Conservation (phyloP, 2,797 vertebrate genomes). For the Falco peregrinus region DNA sequence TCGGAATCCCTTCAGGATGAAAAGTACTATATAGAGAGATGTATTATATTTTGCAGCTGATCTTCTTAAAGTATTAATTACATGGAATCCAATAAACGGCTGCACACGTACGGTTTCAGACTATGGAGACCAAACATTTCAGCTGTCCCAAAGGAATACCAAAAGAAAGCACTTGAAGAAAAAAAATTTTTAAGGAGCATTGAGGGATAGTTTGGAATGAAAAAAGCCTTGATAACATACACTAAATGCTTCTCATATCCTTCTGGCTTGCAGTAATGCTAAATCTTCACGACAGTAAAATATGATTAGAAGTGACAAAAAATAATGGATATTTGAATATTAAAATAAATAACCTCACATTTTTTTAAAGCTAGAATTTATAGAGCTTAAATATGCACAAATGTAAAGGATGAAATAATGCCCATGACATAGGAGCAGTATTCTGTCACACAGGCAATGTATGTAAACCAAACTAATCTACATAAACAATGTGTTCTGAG, state of each 20-base stretch:
- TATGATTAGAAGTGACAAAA: not conserved
- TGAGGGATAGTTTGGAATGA: not conserved
- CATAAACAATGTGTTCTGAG: not conserved
- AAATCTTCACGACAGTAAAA: not conserved
- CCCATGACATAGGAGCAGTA: not conserved
- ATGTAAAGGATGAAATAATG: not conserved
- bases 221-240: not conserved
- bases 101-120: not conserved
- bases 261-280: not conserved
- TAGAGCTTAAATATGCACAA: not conserved
- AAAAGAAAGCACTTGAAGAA: not conserved
- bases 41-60: not conserved
- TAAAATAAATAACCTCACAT: not conserved
- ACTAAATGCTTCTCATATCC: not conserved
- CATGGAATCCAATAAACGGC: not conserved
- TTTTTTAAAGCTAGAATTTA: not conserved
- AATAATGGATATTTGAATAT: not conserved
- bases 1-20: not conserved
- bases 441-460: not conserved
- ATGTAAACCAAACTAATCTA: conserved; percentile 5
- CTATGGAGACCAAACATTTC: not conserved
- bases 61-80: not conserved
- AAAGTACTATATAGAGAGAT: not conserved
- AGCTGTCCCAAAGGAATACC: not conserved
- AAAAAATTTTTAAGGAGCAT: not conserved